Conservation (phyloP, 2,888 invertebrate genomes). For the Drosophila flavopinicola region DNA sequence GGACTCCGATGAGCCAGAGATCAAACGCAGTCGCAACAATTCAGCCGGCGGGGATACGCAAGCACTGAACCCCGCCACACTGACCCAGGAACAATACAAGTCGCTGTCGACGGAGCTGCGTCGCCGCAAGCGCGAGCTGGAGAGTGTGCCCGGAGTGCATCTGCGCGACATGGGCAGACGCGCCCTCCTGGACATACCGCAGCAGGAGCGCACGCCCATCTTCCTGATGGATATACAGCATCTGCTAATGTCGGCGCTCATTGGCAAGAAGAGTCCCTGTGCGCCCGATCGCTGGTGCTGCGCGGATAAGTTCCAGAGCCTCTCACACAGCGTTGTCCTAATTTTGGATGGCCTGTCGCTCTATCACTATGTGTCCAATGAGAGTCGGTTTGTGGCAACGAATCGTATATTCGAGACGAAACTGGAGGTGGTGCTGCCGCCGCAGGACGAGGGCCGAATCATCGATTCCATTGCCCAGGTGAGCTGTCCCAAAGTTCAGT, state of each 20-base stretch:
- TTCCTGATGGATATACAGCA: constrained; percentile 94
- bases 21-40: constrained; percentile 58
- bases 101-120: constrained; percentile 85
- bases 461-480: constrained; percentile 90
- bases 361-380: constrained; percentile 88
- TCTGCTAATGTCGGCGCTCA: constrained; percentile 90
- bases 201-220: constrained; percentile 89
- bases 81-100: constrained; percentile 78
- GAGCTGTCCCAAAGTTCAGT: background rate
- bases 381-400: constrained; percentile 87
- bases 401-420: constrained; percentile 87
- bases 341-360: constrained; percentile 92
- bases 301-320: constrained; percentile 88
- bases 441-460: constrained; percentile 89
- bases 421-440: constrained; percentile 91
- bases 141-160: constrained; percentile 86
- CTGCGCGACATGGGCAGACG: constrained; percentile 88
- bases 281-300: constrained; percentile 92
- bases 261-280: constrained; percentile 89
- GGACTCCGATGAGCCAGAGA: constrained; percentile 51
- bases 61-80: constrained; percentile 23
- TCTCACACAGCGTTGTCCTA: constrained; percentile 89
- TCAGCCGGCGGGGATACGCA: constrained; percentile 48
- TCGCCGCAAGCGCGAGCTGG: constrained; percentile 84
- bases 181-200: constrained; percentile 86